Conservation (phyloP, 2,113 vertebrate species). For the Platysternon megacephalum region DNA sequence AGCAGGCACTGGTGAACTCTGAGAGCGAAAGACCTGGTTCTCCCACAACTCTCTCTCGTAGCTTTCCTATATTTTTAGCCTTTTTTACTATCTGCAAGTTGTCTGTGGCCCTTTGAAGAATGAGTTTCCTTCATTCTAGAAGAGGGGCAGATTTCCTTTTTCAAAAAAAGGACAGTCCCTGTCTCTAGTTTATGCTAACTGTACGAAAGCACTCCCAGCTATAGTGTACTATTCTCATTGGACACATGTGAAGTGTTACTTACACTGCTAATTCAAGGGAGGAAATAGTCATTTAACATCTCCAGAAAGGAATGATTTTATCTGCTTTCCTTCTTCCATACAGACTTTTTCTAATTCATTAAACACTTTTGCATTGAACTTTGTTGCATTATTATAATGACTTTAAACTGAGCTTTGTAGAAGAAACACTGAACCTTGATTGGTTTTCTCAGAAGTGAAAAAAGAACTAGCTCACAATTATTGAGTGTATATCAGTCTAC, state of each 20-base stretch:
- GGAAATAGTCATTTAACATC: background rate
- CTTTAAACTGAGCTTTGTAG: background rate
- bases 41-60: background rate
- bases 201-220: background rate
- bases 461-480: background rate
- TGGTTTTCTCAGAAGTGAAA: background rate
- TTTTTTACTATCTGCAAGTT: background rate
- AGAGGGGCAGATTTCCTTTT: background rate
- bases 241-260: background rate
- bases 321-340: background rate
- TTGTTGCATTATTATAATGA: background rate
- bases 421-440: background rate
- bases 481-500: background rate
- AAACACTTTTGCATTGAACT: background rate
- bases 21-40: background rate
- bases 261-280: background rate
- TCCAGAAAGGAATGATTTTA: background rate
- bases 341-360: background rate
- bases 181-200: background rate
- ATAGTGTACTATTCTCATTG: background rate
- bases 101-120: background rate
- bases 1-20: background rate
- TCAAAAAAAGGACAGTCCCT: background rate
- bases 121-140: background rate
- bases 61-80: too few relatives aligned